phyloP scores from a whole-genome alignment of 2,113 vertebrate genomes.

The Malurus cyaneus region DNA sequence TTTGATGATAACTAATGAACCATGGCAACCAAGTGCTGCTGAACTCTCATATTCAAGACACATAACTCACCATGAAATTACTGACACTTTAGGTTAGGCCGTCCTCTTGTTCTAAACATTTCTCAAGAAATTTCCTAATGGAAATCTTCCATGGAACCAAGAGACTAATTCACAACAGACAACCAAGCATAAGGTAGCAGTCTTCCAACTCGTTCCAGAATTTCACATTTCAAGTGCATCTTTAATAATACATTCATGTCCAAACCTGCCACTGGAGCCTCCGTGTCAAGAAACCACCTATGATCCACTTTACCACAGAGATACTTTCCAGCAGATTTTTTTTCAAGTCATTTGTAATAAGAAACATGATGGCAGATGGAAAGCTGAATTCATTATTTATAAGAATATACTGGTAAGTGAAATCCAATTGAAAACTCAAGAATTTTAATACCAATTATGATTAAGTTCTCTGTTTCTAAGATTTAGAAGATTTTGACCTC shows the following conservation, averaged over 20 bases:
- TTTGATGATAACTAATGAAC: constrained; percentile 72
- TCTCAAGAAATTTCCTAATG: constrained; percentile 44
- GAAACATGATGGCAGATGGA: constrained; percentile 9
- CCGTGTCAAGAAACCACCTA: neutral
- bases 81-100: constrained; percentile 25
- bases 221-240: neutral
- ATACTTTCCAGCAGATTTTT: neutral
- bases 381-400: constrained; percentile 44
- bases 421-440: neutral
- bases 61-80: constrained; percentile 69
- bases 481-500: neutral
- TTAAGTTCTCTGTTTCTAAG: neutral
- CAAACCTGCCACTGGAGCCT: neutral
- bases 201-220: neutral
- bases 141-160: constrained; percentile 23
- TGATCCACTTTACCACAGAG: constrained; percentile 4
- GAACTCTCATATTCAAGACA: constrained; percentile 58
- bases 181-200: neutral
- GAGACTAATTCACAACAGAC: neutral
- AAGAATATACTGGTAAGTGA: constrained; percentile 30
- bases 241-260: neutral
- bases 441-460: neutral
- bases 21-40: constrained; percentile 56
- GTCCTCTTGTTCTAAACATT: constrained; percentile 37
- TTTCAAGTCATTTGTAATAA: constrained; percentile 18